These are phyloP conservation scores for Spisula solida DNA, from an alignment of 2,888 invertebrate species.

Conservation along the genomic window DNA sequence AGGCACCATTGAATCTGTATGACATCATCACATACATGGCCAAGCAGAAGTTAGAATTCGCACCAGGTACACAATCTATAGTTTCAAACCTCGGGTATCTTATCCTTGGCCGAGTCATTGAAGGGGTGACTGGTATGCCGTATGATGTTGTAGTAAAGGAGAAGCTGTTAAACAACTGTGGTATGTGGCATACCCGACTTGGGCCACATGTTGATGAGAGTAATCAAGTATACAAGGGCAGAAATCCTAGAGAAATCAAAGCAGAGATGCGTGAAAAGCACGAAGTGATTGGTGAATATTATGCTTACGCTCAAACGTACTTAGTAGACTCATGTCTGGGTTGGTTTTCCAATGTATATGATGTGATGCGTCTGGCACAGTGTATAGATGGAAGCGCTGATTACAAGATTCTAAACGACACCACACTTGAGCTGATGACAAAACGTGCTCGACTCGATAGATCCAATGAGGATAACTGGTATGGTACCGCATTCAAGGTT, in stretches of 20 bases:
- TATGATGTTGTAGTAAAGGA: constrained; percentile 81
- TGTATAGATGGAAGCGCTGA: constrained; percentile 77
- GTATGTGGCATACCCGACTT: constrained; percentile 85
- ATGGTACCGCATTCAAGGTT: constrained; percentile 78
- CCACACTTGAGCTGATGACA: constrained; percentile 73
- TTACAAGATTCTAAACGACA: constrained; percentile 74
- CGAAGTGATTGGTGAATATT: constrained; percentile 71
- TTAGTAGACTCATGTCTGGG: constrained; percentile 82
- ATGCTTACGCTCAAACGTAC: constrained; percentile 64
- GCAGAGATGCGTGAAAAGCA: constrained; percentile 61
- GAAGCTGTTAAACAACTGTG: constrained; percentile 78
- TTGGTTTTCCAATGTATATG: constrained; percentile 84
- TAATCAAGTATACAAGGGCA: constrained; percentile 53
- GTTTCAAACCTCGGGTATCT: constrained; percentile 84
- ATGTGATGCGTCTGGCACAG: constrained; percentile 81
- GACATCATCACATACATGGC: constrained; percentile 83
- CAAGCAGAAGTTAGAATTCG: constrained; percentile 78
- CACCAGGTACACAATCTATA: constrained; percentile 80
- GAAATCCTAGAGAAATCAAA: constrained; percentile 57
- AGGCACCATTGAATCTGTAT: constrained; percentile 63
- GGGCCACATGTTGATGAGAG: constrained; percentile 68
- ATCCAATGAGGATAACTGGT: constrained; percentile 75
- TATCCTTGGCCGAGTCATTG: constrained; percentile 83
- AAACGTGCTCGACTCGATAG: constrained; percentile 59
- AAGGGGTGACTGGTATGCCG: constrained; percentile 72